These are phyloP conservation scores for Xiphophorus maculatus DNA, from an alignment of 2,113 vertebrate genomes.

Conservation along the genomic window DNA sequence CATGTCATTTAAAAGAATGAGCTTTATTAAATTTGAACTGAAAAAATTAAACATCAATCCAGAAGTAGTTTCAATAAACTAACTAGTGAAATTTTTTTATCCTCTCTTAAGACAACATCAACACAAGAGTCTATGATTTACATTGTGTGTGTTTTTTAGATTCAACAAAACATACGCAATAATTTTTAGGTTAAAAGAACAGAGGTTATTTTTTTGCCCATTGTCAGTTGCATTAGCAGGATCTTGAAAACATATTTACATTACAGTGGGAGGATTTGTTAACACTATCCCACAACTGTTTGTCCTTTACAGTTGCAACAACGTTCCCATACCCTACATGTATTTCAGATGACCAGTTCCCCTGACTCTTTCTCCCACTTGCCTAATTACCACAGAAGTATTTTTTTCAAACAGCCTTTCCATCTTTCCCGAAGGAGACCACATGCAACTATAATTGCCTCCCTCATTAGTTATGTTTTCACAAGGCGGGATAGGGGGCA, in stretches of 20 bases:
- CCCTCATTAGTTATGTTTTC: slow-evolving; percentile 86
- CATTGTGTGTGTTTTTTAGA: neutral
- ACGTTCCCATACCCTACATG: slow-evolving; percentile 56
- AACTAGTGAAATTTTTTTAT: neutral
- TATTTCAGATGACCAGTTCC: slow-evolving; percentile 68
- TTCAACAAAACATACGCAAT: neutral
- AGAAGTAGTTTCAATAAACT: slow-evolving; percentile 4
- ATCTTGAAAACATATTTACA: slow-evolving; percentile 39
- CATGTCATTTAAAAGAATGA: slow-evolving; percentile 44
- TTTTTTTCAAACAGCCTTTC: slow-evolving; percentile 75
- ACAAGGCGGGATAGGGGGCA: slow-evolving; percentile 78
- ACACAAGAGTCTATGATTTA: slow-evolving; percentile 80
- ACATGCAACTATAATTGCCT: slow-evolving; percentile 85
- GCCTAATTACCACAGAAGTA: slow-evolving; percentile 75
- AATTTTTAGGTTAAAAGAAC: slow-evolving; percentile 80
- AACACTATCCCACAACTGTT: slow-evolving; percentile 44
- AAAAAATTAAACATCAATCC: slow-evolving; percentile 15
- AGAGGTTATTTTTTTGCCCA: slow-evolving; percentile 87
- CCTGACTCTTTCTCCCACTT: slow-evolving; percentile 69
- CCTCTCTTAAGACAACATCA: slow-evolving; percentile 75
- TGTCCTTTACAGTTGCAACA: slow-evolving; percentile 39
- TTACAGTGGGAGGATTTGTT: slow-evolving; percentile 27
- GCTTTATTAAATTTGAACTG: slow-evolving; percentile 40
- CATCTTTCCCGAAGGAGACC: slow-evolving; percentile 79
- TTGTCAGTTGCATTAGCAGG: slow-evolving; percentile 82